Base-by-base conservation (phyloP, 2,113 vertebrate species). In the Poecile atricapillus region DNA sequence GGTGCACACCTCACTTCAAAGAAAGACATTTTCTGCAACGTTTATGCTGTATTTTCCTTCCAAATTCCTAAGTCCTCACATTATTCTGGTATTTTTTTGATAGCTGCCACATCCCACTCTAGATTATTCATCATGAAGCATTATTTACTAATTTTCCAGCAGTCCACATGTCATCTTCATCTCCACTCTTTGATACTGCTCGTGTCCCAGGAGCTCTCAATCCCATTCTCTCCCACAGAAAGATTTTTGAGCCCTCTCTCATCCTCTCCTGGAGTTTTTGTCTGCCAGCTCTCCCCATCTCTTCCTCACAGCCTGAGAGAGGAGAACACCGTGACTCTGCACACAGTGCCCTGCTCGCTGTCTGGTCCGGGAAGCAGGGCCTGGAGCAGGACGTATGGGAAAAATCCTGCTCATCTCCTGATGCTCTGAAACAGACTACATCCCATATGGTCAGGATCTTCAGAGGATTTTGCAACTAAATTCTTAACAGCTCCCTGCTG, bases 401-500 rank as follows among this genome's bases (percentile, higher is more conserved):
- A 90, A 95, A 94, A 75, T 46, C 47, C 83, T 49, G 56, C 69
- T 92, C 93, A 58, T 83, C 86, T 83, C 84, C 74, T 25, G 11
- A 44, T 77, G 59, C 78, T 85, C 76, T 82, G 56, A 80, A 83
- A 59, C 41, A 41, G 8, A 87, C 47, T 7, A 94, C 44, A 86
- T 77, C 80, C 87, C 95, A 93, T 83, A 90, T 92, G 92, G 92
- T 75, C 90, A 95, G 90, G 73, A 95, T 94, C 80, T 94, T 97
- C 56, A 94, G 69, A 95, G 69, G 58, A 74, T 96, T 95, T 96
- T 93, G 93, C 88, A 94, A 93, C 87, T 86, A 86, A 90, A 88
- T 24, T 82, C 85, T 77, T 88, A 93, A 90, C 90, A 92, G 79
- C 76, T 97, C 93, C 90, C 93, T 90, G 85, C 79, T 93, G 93